phyloP scores from a whole-genome alignment of 2,888 invertebrate genomes.

The Dioctria rufipes region DNA sequence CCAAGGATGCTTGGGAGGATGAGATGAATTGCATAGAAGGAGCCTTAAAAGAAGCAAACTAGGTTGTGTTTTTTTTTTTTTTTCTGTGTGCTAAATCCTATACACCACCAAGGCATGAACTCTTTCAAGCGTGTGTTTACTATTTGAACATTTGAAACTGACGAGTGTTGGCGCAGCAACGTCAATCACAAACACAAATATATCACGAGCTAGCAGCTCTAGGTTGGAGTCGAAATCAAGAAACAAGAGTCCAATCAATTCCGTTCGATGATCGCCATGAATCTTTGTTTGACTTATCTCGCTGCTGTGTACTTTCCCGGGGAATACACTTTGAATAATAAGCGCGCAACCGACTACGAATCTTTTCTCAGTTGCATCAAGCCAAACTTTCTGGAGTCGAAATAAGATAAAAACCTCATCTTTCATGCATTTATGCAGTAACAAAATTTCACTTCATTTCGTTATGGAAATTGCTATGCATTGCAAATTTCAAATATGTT shows the following conservation, averaged over 20 bases:
- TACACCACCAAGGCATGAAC: constrained; percentile 21
- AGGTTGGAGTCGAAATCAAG: constrained; percentile 22
- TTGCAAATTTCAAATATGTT: too few species aligned
- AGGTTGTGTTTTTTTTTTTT: not conserved
- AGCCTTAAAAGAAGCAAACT: constrained; percentile 56
- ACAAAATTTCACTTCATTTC: too few species aligned
- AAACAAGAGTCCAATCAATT: constrained; percentile 43
- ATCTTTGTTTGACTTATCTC: constrained; percentile 47
- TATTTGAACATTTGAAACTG: not conserved
- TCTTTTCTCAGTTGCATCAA: too few species aligned
- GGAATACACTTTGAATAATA: too few species aligned
- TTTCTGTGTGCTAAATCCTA: not conserved
- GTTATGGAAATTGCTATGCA: too few species aligned
- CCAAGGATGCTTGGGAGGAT: constrained; percentile 50
- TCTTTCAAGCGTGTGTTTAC: constrained; percentile 35
- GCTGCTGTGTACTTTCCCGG: constrained; percentile 11
- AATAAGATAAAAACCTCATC: too few species aligned
- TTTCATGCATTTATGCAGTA: too few species aligned
- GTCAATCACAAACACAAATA: constrained; percentile 40
- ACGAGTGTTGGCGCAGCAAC: constrained; percentile 26
- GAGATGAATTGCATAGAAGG: constrained; percentile 54
- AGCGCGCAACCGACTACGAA: too few species aligned
- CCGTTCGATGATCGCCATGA: constrained; percentile 46
- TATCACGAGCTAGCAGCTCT: not conserved
- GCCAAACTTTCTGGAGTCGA: too few species aligned